phyloP scores from a whole-genome alignment of 2,888 invertebrate species.

The Drosophila lutescens region DNA sequence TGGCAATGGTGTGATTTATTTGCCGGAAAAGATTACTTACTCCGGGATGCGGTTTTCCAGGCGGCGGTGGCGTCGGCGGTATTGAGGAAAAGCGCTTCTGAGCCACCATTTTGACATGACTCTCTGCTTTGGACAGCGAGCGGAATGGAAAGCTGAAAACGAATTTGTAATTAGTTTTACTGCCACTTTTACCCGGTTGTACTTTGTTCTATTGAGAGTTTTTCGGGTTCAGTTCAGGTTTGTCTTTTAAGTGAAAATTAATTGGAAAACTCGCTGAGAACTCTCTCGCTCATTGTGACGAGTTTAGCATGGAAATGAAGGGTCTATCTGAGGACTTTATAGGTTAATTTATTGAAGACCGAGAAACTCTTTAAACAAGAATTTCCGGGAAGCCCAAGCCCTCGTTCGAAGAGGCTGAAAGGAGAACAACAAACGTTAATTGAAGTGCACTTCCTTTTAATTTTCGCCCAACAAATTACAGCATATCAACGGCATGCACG shows the following conservation, averaged over 20 bases:
- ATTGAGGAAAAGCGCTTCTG: conserved; percentile 36
- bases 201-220: conserved; percentile 21
- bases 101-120: conserved; percentile 53
- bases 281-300: conserved; percentile 41
- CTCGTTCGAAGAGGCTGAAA: neutral
- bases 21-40: conserved; percentile 83
- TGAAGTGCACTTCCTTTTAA: conserved; percentile 79
- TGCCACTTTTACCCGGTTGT: conserved; percentile 60
- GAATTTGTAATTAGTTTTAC: conserved; percentile 83
- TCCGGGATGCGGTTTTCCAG: conserved; percentile 54
- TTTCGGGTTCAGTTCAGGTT: conserved; percentile 25
- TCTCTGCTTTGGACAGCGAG: conserved; percentile 57
- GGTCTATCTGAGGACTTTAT: conserved; percentile 1
- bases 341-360: conserved; percentile 10
- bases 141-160: conserved; percentile 81
- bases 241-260: conserved; percentile 68
- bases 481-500: conserved; percentile 55
- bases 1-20: conserved; percentile 83
- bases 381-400: neutral
- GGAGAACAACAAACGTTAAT: conserved; percentile 50
- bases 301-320: conserved; percentile 22
- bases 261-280: conserved; percentile 77
- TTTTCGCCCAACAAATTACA: conserved; percentile 67
- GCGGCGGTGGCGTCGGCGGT: neutral
- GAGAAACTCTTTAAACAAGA: neutral